Evolutionary conservation across 2,888 invertebrate species (phyloP), one percentile per base, ranked within the genome.

Genomic region (Chloroclysta siterata): DNA sequence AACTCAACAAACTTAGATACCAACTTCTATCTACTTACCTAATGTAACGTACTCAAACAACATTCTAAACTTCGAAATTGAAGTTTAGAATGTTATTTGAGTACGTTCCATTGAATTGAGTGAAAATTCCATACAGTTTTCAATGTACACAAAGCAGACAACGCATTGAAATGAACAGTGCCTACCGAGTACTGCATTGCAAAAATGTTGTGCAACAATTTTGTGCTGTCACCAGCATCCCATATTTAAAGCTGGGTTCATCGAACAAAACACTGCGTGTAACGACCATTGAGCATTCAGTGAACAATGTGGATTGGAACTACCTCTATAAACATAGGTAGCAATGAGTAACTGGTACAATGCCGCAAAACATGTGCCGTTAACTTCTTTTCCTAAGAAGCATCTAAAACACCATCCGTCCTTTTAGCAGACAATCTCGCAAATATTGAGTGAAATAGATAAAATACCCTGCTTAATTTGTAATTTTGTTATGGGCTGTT

Each of bases 171-270:
- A 58, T 39, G n/a, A 41, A 44, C 33, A 57, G 42, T 33, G 33
- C 33, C 3, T 39, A 39, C 36, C 14, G 17, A 46, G 29, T 39
- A 11, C 36, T 8, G 36, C 36, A 15, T 47, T 13, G 53, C 54
- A 60, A 65, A 65, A 69, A 64, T 63, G 48, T 60, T 42, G 52
- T 44, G 54, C 33, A 55, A 33, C 51, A 41, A 56, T 55, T 59
- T 46, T 17, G 53, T 54, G 17, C 47, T 61, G 62, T 53, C 51
- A 57, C 53, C 58, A 54, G 39, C 57, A 63, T 65, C 56, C 64
- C 42, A 61, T 65, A 66, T 70, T 68, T 66, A 61, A 66, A 65
- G 52, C 65, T 13, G 55, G 36, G 63, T 60, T 62, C 50, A 66
- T 63, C 63, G 61, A 60, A 68, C 65, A 62, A 60, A 67, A 57